Percentiles rank a stretch among this genome's conserved stretches.
Conservation (phyloP, 2,888 invertebrate species). For the Leuctra nigra region DNA sequence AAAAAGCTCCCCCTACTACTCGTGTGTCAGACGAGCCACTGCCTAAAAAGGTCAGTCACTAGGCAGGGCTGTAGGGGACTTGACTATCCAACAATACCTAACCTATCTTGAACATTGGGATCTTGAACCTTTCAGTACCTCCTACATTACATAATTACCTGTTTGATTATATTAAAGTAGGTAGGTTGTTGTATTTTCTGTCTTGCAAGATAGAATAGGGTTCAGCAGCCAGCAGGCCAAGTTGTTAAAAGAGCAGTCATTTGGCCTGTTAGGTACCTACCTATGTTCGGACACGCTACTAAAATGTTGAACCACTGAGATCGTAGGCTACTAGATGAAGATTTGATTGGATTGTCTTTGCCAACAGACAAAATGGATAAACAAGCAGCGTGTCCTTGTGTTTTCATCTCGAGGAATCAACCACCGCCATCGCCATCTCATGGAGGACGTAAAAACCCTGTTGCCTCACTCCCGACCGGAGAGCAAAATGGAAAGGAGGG, state of each 20-base stretch:
- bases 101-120: not conserved
- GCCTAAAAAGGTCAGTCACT: conserved; percentile 56
- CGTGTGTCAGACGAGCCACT: conserved; percentile 65
- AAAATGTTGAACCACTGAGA: too few relatives aligned
- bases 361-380: conserved; percentile 79
- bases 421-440: conserved; percentile 86
- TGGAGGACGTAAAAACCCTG: conserved; percentile 85
- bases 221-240: not conserved
- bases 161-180: too few relatives aligned
- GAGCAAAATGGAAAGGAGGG: conserved; percentile 89
- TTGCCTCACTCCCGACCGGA: conserved; percentile 94
- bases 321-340: too few relatives aligned
- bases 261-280: not conserved
- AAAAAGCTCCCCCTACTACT: conserved; percentile 43
- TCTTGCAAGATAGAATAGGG: too few relatives aligned
- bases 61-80: too few relatives aligned
- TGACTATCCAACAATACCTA: not conserved
- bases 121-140: not conserved
- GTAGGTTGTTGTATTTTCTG: too few relatives aligned
- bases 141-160: too few relatives aligned
- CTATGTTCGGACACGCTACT: too few relatives aligned
- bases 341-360: not conserved
- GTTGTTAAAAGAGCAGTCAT: not conserved
- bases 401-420: conserved; percentile 94
- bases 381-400: conserved; percentile 86